phyloP scores from a whole-genome alignment of 2,888 invertebrate genomes.

The Chrysolina oricalcia region DNA sequence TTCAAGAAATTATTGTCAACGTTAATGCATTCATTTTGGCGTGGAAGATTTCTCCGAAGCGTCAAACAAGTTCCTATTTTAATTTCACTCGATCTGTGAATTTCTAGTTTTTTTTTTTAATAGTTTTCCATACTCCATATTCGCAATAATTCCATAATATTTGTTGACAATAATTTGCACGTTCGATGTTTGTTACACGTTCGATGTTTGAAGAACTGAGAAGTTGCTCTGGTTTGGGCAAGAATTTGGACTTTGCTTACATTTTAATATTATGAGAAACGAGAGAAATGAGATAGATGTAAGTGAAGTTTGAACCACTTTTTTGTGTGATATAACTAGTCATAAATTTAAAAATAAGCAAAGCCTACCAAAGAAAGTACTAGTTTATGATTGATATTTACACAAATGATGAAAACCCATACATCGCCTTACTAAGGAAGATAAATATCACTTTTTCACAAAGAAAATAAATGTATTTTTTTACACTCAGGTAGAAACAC shows the following conservation, averaged over 20 bases:
- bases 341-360: slow-evolving; percentile 62
- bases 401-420: slow-evolving; percentile 48
- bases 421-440: slow-evolving; percentile 59
- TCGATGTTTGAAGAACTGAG: slow-evolving; percentile 20
- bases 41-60: slow-evolving; percentile 39
- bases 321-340: slow-evolving; percentile 69
- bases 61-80: slow-evolving; percentile 53
- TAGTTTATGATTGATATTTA: slow-evolving; percentile 61
- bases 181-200: slow-evolving; percentile 12
- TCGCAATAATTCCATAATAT: slow-evolving; percentile 47
- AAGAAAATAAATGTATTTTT: slow-evolving; percentile 65
- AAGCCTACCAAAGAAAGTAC: slow-evolving; percentile 69
- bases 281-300: slow-evolving; percentile 33
- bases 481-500: slow-evolving; percentile 66
- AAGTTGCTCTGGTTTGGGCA: slow-evolving; percentile 40
- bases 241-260: slow-evolving; percentile 28
- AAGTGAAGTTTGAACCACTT: slow-evolving; percentile 50
- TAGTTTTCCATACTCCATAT: slow-evolving; percentile 42
- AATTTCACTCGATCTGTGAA: slow-evolving; percentile 24
- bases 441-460: slow-evolving; percentile 62
- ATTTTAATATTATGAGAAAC: slow-evolving; percentile 14
- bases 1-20: slow-evolving; percentile 58
- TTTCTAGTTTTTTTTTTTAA: slow-evolving; percentile 29
- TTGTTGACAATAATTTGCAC: slow-evolving; percentile 56
- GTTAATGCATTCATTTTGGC: slow-evolving; percentile 30